Conservation (phyloP, 1,140 invertebrate genomes). For the Choristoneura fumiferana region DNA sequence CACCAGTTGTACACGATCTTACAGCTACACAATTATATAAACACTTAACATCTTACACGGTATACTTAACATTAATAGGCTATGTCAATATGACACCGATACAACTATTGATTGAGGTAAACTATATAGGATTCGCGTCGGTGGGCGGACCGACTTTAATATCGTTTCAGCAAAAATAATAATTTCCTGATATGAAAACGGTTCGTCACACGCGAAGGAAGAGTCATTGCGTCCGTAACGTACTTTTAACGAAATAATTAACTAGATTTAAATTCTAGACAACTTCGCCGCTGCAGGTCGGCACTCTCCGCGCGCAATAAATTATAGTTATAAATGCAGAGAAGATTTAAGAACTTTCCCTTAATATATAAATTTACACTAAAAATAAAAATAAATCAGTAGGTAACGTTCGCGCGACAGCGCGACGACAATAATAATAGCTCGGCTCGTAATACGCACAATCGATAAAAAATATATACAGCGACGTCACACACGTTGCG, state of each 20-base stretch:
- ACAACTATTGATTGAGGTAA: constrained; percentile 74
- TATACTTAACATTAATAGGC: constrained; percentile 75
- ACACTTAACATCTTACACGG: constrained; percentile 68
- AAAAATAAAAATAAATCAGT: constrained; percentile 21
- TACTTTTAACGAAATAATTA: constrained; percentile 20
- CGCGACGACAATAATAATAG: constrained; percentile 11
- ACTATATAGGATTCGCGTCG: constrained; percentile 68
- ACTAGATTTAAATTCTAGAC: constrained; percentile 22
- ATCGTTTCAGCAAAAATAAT: constrained; percentile 52
- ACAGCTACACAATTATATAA: constrained; percentile 45
- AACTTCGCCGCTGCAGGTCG: constrained; percentile 28
- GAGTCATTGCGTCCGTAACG: constrained; percentile 19
- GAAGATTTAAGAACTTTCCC: constrained; percentile 25
- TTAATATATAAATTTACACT: constrained; percentile 24
- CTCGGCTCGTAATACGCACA: constrained; percentile 7
- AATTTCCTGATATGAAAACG: constrained; percentile 54
- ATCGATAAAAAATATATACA: constrained; percentile 51
- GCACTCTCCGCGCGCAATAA: constrained; percentile 35
- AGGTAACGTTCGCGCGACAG: constrained; percentile 7
- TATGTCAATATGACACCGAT: constrained; percentile 71
- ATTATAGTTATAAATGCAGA: constrained; percentile 41
- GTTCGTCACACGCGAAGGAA: constrained; percentile 32
- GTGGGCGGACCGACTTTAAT: constrained; percentile 41
- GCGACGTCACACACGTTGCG: constrained; percentile 37
- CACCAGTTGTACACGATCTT: constrained; percentile 68